Evolutionary conservation across 2,797 vertebrate species (phyloP).

Genomic region (Falco concolor): DNA sequence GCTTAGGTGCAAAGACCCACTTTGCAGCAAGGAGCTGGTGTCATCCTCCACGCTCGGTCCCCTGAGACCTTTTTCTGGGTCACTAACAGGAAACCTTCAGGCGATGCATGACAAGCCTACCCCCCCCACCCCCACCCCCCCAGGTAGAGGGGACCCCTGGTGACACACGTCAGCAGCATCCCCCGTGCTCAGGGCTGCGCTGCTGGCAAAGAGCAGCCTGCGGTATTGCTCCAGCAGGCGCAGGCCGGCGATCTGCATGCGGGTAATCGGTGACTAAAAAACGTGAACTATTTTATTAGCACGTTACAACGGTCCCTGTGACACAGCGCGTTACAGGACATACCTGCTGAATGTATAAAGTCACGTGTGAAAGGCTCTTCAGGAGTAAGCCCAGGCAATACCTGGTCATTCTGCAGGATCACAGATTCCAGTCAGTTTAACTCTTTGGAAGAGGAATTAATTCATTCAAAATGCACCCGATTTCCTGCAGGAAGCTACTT

Average conservation of each 20-base stretch:
- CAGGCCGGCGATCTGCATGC: fast-evolving
- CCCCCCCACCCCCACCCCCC: too few relatives aligned
- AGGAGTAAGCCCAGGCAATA: background rate
- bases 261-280: background rate
- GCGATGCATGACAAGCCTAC: fast-evolving
- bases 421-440: fast-evolving
- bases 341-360: too few relatives aligned
- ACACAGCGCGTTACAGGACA: fast-evolving
- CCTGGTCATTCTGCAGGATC: background rate
- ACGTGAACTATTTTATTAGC: background rate
- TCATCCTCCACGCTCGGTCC: too few relatives aligned
- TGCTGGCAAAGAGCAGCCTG: too few relatives aligned
- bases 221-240: fast-evolving
- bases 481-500: background rate
- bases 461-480: background rate
- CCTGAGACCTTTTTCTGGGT: fast-evolving
- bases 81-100: background rate
- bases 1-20: background rate
- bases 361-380: background rate
- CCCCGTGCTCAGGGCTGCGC: background rate
- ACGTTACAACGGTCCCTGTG: background rate
- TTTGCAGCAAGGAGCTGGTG: background rate
- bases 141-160: background rate
- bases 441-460: background rate
- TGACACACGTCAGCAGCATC: background rate